Base-by-base conservation (phyloP, 2,113 vertebrate species). In the Erythrolamprus reginae region DNA sequence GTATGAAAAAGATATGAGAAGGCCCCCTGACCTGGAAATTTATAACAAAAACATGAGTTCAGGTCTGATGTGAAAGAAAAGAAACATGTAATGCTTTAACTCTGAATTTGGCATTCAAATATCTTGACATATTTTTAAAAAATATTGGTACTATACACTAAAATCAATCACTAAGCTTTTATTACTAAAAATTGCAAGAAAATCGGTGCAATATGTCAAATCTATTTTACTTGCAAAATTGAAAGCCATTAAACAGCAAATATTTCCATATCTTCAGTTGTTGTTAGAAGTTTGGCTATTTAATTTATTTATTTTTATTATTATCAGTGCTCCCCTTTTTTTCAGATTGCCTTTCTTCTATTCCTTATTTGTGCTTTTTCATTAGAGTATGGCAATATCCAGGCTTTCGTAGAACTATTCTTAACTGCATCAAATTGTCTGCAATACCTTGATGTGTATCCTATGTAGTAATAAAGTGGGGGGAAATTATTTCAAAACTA, bases 381-480 rank as follows among this genome's bases (percentile, higher is more conserved):
- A 93, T 97, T 96, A 96, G 96, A 97, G 94, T 97, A 97, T 96
- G 96, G 94, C 95, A 96, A 96, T 97, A 97, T 96, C 96, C 97
- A 97, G 97, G 97, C 97, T 97, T 97, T 97, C 95, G 47, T 94
- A 92, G 85, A 95, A 93, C 92, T 92, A 94, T 84, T 95, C 92
- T 87, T 85, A 42, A 91, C 85, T 92, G 92, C 92, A 87, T 38
- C 90, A 93, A 94, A 56, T 86, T 94, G 92, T 90, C 93, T 89
- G 86, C 91, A 93, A 92, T 38, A 3, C 87, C 93, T 84, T 93
- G 89, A 94, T 92, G 89, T 77, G 90, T 90, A 90, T 92, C 85
- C 48, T 55, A 70, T 53, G 13, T 95, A 77, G 33, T 77, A 95
- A 95, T 91, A 51, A 93, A 95, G 92, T 19, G 86, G 88, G 91